A percentile compares a stretch with the other conserved stretches of the same genome.
phyloP scores from a whole-genome alignment of 2,113 vertebrate genomes.

The Elaphurus davidianus region DNA sequence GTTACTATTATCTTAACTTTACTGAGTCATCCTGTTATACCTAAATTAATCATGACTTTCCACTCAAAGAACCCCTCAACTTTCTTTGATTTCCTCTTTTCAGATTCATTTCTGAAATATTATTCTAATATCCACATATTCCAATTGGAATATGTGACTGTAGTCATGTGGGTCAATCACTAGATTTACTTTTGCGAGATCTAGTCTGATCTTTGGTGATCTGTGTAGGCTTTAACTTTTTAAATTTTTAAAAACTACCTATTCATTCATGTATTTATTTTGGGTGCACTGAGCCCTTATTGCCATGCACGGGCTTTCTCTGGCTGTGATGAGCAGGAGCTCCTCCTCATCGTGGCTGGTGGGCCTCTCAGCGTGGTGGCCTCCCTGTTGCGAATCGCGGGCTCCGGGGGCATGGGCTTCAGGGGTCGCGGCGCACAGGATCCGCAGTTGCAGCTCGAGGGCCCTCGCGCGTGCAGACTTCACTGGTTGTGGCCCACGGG shows the following conservation, averaged over 20 bases:
- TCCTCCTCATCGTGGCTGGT: neutral
- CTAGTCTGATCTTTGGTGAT: neutral
- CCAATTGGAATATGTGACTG: neutral
- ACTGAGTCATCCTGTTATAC: neutral
- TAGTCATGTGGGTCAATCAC: neutral
- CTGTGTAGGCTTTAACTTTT: neutral
- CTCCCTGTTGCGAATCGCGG: neutral
- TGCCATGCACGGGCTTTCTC: neutral
- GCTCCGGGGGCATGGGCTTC: neutral
- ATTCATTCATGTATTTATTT: neutral
- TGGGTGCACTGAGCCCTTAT: neutral
- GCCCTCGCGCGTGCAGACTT: neutral
- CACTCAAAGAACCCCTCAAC: neutral
- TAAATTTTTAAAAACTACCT: neutral
- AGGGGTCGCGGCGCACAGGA: rapidly evolving
- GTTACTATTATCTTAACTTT: neutral
- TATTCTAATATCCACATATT: neutral
- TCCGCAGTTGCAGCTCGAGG: neutral
- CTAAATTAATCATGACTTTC: neutral
- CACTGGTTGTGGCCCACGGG: rapidly evolving
- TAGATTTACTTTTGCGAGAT: neutral
- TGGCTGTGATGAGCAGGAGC: neutral
- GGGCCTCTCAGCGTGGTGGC: neutral
- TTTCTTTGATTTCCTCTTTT: neutral
- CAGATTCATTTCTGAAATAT: neutral